phyloP scores from a whole-genome alignment of 2,113 vertebrate genomes.

The Ondatra zibethicus region DNA sequence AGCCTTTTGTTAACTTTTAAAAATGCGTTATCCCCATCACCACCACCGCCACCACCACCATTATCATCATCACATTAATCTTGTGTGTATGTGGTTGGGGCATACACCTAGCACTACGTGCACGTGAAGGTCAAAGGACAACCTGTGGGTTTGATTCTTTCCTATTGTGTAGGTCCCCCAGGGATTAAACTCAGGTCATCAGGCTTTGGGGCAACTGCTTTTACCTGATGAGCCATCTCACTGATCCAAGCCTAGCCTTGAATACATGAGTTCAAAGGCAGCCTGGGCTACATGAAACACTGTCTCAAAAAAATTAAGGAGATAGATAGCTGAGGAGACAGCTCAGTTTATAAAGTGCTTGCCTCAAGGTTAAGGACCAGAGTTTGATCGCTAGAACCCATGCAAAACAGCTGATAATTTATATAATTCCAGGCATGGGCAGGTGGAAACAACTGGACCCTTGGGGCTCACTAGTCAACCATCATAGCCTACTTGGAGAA shows the following conservation, averaged over 20 bases:
- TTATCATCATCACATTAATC: background rate
- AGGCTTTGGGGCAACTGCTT: too few relatives aligned
- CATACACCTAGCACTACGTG: background rate
- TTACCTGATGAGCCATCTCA: too few relatives aligned
- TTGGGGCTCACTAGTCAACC: too few relatives aligned
- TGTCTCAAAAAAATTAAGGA: too few relatives aligned
- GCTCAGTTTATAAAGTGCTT: background rate
- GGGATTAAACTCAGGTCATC: background rate
- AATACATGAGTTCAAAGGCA: too few relatives aligned
- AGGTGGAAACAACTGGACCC: background rate
- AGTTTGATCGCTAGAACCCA: background rate
- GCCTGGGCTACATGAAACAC: too few relatives aligned
- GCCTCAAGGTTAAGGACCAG: background rate
- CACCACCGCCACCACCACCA: accelerated
- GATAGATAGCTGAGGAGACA: too few relatives aligned
- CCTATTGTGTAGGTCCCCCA: background rate
- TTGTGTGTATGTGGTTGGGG: background rate
- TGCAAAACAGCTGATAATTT: background rate
- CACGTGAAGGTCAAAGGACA: background rate
- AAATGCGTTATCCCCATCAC: background rate
- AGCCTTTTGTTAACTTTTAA: background rate
- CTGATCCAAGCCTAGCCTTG: too few relatives aligned
- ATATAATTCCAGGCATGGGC: background rate
- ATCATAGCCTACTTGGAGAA: too few relatives aligned
- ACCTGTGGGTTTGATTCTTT: background rate